These are phyloP conservation scores for Hemitrygon akajei DNA, from an alignment of 2,797 vertebrate genomes.

Conservation along the genomic window DNA sequence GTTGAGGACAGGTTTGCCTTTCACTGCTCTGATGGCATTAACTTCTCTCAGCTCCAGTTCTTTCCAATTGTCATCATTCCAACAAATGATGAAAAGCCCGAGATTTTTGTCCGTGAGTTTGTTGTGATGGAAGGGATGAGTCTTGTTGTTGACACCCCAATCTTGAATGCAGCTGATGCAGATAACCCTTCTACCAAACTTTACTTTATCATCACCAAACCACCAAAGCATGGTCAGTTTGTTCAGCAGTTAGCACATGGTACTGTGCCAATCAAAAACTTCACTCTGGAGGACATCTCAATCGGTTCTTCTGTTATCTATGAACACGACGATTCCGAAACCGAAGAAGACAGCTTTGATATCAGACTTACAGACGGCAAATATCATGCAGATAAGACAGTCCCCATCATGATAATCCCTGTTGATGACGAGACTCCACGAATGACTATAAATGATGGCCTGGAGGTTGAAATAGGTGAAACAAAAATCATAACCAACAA, in stretches of 20 bases:
- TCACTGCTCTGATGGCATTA: constrained; percentile 77
- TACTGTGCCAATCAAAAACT: constrained; percentile 57
- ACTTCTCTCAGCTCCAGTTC: constrained; percentile 71
- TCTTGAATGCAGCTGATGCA: constrained; percentile 68
- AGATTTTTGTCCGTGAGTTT: constrained; percentile 71
- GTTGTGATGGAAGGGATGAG: constrained; percentile 84
- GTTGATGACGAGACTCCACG: constrained; percentile 76
- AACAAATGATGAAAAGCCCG: constrained; percentile 74
- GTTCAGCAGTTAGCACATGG: constrained; percentile 70
- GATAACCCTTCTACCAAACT: constrained; percentile 70
- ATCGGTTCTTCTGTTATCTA: constrained; percentile 75
- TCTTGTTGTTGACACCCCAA: constrained; percentile 70
- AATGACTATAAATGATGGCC: constrained; percentile 71
- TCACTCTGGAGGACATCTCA: constrained; percentile 72
- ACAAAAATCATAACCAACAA: constrained; percentile 68
- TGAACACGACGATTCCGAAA: constrained; percentile 81
- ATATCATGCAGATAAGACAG: constrained; percentile 64
- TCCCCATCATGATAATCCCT: constrained; percentile 70
- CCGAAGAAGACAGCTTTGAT: constrained; percentile 73
- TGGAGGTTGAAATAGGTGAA: constrained; percentile 73
- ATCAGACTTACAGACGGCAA: constrained; percentile 72
- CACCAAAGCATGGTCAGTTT: constrained; percentile 67
- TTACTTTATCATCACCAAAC: constrained; percentile 68
- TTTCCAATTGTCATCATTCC: constrained; percentile 75
- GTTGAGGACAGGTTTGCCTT: constrained; percentile 74